Base-by-base conservation (phyloP, 2,797 vertebrate genomes). In the Moxostoma hubbsi region DNA sequence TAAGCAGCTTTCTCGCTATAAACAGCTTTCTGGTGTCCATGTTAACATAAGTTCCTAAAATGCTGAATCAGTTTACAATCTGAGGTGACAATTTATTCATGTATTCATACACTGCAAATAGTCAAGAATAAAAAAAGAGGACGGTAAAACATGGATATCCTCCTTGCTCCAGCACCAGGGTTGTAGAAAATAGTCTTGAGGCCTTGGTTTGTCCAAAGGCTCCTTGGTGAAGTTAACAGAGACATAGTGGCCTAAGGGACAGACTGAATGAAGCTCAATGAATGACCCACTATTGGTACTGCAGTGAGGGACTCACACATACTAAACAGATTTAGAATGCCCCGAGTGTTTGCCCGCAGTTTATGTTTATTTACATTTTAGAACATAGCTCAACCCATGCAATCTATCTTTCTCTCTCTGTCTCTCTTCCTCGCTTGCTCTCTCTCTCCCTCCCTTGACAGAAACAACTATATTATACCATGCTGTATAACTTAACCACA, bases 361-460 rank as follows among this genome's bases (percentile, higher is more conserved):
- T 85, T 88, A 82, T 92, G 81, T 91, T 90, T 88, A 90, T 91
- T 94, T 92, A 89, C 82, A 90, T 88, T 91, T 83, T 50, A 73
- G 76, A 85, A 80, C 85, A 72, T 2, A 71, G 50, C 47, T 16
- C 50, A 61, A 49, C 57, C 65, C 79, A 72, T 77, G 79, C 79
- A 71, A 70, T 78, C 73, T 65, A 75, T 61, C 59, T 43, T 16
- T 59, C 59, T 62, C 18, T 36, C 18, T 36, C 11, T 62, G 5
- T 62, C 61, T 62, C 61, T 69, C 24, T 61, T 4, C 67, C 63
- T 24, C 24, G 2, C 18, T 18, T 18, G 18, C 16, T 47, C 16
- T 77, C 9, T 77, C 4, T 53, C 55, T 45, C 24, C 57, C 13
- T 68, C 75, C 55, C 53, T 58, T 15, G 24, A 49, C 59, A 15